Evolutionary conservation across 2,113 vertebrate genomes (phyloP), one percentile per base, ranked within the genome.

Genomic region (Ascaphus truei): DNA sequence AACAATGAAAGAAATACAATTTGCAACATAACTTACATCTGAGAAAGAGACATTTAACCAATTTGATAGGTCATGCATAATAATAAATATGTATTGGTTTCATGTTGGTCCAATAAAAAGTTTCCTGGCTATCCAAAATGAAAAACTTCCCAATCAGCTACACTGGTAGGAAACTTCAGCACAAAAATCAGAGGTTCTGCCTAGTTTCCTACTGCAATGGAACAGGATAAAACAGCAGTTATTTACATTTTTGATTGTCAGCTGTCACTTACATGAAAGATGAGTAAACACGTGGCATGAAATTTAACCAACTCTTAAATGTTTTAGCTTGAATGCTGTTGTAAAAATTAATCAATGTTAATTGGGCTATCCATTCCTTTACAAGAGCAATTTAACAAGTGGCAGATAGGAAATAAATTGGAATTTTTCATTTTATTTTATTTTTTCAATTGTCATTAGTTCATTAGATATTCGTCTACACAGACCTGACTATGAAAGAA

Each of bases 341-440:
- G 66, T 69, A 60, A 69, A 69, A 69, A 60, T 52, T 51, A 29
- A 69, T 69, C 31, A 60, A 30, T 30, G 66, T 29, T 69, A 69
- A 67, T 23, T 51, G 52, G 47, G 66, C 26, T 36, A 50, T 69
- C 43, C 52, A 34, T 39, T 37, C 45, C 23, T 60, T 51, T 37
- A 34, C 59, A 60, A 60, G 50, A 51, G 55, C 58, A 60, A 55
- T 36, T 59, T 60, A 60, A 27, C 43, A 51, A 69, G 51, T 8
- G 29, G 18, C 11, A 31, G 50, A 10, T 39, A 39, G 27, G 12
- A 39, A 20, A 52, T 16, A 39, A 12, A 53, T 53, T 29, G 55
- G 3, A 16, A 15, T 22, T 26, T 39, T 9, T 36, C 43, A 47
- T 43, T 37, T 50, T 16, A 15, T 53, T 29, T 53, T n/a, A n/a